phyloP scores from a whole-genome alignment of 2,888 invertebrate species.

The Empis stercorea region DNA sequence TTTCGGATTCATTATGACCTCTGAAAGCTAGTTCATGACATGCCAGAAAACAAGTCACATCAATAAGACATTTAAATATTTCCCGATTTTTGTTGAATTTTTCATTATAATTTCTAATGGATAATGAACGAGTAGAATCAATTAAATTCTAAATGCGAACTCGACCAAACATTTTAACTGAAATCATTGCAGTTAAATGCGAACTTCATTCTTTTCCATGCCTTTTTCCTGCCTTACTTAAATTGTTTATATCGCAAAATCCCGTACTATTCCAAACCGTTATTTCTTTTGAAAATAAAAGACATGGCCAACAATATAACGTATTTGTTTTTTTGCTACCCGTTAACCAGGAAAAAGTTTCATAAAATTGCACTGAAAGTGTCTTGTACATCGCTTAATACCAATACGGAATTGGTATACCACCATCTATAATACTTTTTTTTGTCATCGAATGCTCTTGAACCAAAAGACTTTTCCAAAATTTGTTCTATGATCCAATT shows the following conservation, averaged over 20 bases:
- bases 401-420: background rate
- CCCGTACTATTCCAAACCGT: background rate
- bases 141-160: background rate
- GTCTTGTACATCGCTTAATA: background rate
- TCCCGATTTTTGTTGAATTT: slow-evolving; percentile 15
- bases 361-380: background rate
- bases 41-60: slow-evolving; percentile 9
- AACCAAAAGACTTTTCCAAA: background rate
- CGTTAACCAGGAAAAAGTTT: background rate
- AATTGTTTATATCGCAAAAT: slow-evolving; percentile 1
- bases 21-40: slow-evolving; percentile 11
- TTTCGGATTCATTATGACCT: slow-evolving; percentile 11
- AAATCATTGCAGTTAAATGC: background rate
- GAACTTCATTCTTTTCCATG: background rate
- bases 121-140: background rate
- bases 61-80: slow-evolving; percentile 16
- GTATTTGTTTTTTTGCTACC: background rate
- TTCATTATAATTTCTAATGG: slow-evolving; percentile 13
- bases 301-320: background rate
- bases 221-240: background rate
- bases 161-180: background rate
- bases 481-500: background rate
- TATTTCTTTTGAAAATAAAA: background rate
- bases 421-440: background rate
- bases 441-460: background rate